A percentile compares a stretch with the other conserved stretches of the same genome.
These are phyloP conservation scores for Pseudopleuronectes americanus DNA, from an alignment of 2,797 vertebrate genomes.

Conservation along the genomic window DNA sequence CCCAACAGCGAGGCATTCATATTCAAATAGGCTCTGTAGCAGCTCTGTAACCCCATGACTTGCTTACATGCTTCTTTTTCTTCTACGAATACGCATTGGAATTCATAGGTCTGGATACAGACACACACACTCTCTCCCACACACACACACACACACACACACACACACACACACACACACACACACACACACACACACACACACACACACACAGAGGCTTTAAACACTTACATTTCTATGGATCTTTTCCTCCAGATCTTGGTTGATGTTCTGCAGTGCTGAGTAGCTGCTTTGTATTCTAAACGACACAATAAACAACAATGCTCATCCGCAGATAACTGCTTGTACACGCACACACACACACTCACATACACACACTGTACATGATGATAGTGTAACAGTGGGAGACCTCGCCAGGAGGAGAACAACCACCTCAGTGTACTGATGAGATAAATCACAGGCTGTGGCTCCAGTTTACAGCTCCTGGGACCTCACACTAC, in stretches of 20 bases:
- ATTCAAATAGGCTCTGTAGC: conserved; percentile 65
- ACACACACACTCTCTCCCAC: too few relatives aligned
- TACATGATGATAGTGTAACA: background rate
- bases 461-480: too few relatives aligned
- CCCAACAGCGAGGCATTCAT: conserved; percentile 71
- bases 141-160: too few relatives aligned
- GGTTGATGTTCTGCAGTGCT: conserved; percentile 97
- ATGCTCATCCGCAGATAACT: conserved; percentile 36
- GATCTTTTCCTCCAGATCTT: conserved; percentile 97
- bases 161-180: too few relatives aligned
- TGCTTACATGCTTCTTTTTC: conserved; percentile 24
- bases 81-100: background rate
- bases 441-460: too few relatives aligned
- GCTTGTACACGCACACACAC: conserved; percentile 9
- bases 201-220: background rate
- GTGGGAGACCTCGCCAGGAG: background rate
- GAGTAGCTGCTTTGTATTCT: conserved; percentile 99
- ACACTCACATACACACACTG: background rate
- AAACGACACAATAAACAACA: conserved; percentile 59
- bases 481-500: too few relatives aligned
- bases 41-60: conserved; percentile 34
- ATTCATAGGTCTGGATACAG: background rate
- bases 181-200: background rate
- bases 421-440: too few relatives aligned
- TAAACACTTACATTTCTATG: conserved; percentile 91